A percentile compares a stretch with the other conserved stretches of the same genome.
Conservation (phyloP, 2,797 vertebrate species). For the Gambelia wislizenii region DNA sequence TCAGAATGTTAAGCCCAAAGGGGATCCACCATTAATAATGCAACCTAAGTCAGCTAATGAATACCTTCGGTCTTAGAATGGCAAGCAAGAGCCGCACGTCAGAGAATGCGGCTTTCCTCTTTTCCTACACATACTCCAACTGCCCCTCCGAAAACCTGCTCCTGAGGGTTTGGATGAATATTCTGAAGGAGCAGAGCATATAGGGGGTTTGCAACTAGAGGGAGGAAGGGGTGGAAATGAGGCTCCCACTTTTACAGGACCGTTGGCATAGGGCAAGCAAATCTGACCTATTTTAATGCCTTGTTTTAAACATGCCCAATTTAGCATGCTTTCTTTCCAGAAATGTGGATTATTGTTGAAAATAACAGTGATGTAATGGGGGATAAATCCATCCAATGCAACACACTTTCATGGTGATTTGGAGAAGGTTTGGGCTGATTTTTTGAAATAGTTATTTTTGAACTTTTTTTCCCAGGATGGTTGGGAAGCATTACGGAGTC, state of each 20-base stretch:
- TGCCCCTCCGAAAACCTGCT: neutral
- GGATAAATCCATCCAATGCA: too few relatives aligned
- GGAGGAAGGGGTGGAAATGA: neutral
- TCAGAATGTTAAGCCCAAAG: constrained; percentile 27
- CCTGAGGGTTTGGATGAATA: neutral
- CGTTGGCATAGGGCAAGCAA: neutral
- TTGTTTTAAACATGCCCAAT: neutral
- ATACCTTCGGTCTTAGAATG: neutral
- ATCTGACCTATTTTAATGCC: neutral
- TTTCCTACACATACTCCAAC: neutral
- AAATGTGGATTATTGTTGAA: neutral
- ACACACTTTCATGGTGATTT: too few relatives aligned
- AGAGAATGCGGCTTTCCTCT: neutral
- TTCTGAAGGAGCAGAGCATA: neutral
- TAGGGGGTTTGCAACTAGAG: neutral
- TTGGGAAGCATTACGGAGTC: too few relatives aligned
- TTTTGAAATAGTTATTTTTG: too few relatives aligned
- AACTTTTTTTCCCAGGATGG: too few relatives aligned
- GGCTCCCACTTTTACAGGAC: neutral
- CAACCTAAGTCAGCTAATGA: neutral
- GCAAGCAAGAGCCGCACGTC: neutral
- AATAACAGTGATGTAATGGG: neutral
- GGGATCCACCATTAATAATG: neutral
- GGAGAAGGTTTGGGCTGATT: too few relatives aligned
- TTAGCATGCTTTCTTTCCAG: neutral